These are phyloP conservation scores for Hippoglossus stenolepis DNA, from an alignment of 2,113 vertebrate genomes.

Conservation along the genomic window DNA sequence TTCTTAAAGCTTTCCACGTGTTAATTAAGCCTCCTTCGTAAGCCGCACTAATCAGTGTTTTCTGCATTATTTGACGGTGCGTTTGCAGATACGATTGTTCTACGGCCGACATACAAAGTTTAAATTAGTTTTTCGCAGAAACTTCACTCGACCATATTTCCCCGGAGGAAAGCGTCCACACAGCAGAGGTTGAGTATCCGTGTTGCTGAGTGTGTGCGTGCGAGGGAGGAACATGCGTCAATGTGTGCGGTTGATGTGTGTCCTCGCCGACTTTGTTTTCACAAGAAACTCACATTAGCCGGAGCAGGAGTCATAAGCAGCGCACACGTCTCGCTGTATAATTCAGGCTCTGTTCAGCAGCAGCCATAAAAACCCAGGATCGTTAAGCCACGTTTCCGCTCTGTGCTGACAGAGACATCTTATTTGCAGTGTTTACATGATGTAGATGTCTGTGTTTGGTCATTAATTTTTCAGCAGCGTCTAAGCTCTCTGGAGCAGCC, in stretches of 20 bases:
- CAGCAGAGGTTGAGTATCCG: background rate
- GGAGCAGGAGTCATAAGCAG: slow-evolving; percentile 14
- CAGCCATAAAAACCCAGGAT: slow-evolving; percentile 50
- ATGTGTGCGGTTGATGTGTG: background rate
- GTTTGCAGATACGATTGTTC: slow-evolving; percentile 56
- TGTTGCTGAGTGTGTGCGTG: background rate
- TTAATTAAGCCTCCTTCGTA: slow-evolving; percentile 49
- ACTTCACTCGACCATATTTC: slow-evolving; percentile 55
- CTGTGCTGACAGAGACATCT: slow-evolving; percentile 51
- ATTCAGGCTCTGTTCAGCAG: slow-evolving; percentile 43
- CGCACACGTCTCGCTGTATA: slow-evolving; percentile 35
- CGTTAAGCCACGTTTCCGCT: slow-evolving; percentile 42
- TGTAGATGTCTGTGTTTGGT: slow-evolving; percentile 47
- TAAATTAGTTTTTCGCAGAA: slow-evolving; percentile 62
- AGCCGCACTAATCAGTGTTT: slow-evolving; percentile 39
- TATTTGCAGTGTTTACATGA: slow-evolving; percentile 68
- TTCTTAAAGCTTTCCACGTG: slow-evolving; percentile 19
- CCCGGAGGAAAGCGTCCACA: slow-evolving; percentile 22
- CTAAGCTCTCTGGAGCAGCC: background rate
- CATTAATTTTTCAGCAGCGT: background rate
- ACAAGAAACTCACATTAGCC: too few relatives aligned
- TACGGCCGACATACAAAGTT: slow-evolving; percentile 42
- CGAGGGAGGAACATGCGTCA: background rate
- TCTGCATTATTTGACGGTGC: slow-evolving; percentile 53
- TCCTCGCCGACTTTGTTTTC: slow-evolving; percentile 15